These are phyloP conservation scores for Montipora capitata DNA, from an alignment of 92 coral and sea anemone genomes.

Conservation along the genomic window DNA sequence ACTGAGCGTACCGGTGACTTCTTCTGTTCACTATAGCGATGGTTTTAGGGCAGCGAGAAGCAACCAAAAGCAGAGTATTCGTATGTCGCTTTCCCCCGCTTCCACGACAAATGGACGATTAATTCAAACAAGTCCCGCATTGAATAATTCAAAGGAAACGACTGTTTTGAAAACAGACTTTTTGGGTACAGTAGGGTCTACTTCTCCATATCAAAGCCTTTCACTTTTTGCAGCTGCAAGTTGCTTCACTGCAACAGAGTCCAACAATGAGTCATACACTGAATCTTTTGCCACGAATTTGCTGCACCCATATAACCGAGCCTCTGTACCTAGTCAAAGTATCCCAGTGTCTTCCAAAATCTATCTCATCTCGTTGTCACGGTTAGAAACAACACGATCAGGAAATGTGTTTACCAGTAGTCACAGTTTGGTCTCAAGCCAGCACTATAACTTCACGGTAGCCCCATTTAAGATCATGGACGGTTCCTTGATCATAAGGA, in stretches of 20 bases:
- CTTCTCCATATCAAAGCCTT: background rate
- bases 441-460: background rate
- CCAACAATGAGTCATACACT: background rate
- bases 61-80: background rate
- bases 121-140: background rate
- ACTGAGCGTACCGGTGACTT: no score
- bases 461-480: constrained; percentile 36
- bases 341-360: no score
- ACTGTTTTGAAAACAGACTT: background rate
- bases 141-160: background rate
- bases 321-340: no score
- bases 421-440: background rate
- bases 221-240: background rate
- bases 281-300: background rate
- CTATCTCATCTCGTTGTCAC: background rate
- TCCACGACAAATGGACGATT: background rate
- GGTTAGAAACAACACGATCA: background rate
- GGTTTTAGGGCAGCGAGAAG: background rate
- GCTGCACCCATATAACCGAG: no score
- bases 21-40: background rate
- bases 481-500: constrained; percentile 61
- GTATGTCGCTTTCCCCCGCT: background rate
- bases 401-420: background rate
- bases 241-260: no score
- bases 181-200: background rate